Percentiles rank a stretch among this genome's conserved stretches.
Evolutionary conservation across 2,113 vertebrate species (phyloP).

Genomic region (chimpanzee (Pan troglodytes)): NHGRI_mPanTro3-v2.1_pri NC_072413.2:80781001-80781500

Average conservation of each 20-base stretch:
- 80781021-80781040: not conserved
- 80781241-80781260: not conserved
- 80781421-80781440: not conserved
- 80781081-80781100: not conserved
- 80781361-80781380: not conserved
- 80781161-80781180: not conserved
- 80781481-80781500: not conserved
- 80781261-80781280: not conserved
- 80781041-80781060: not conserved
- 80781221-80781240: not conserved
- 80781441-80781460: not conserved
- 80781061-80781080: not conserved
- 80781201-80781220: not conserved
- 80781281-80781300: not conserved
- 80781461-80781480: not conserved
- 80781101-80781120: not conserved
- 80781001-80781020: fast-evolving
- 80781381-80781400: not conserved
- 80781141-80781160: not conserved
- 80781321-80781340: not conserved
- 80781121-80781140: not conserved
- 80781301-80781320: not conserved
- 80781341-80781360: not conserved
- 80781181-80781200: not conserved
- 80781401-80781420: not conserved